Conservation (phyloP, 2,113 vertebrate species). For the Struthidea cinerea region DNA sequence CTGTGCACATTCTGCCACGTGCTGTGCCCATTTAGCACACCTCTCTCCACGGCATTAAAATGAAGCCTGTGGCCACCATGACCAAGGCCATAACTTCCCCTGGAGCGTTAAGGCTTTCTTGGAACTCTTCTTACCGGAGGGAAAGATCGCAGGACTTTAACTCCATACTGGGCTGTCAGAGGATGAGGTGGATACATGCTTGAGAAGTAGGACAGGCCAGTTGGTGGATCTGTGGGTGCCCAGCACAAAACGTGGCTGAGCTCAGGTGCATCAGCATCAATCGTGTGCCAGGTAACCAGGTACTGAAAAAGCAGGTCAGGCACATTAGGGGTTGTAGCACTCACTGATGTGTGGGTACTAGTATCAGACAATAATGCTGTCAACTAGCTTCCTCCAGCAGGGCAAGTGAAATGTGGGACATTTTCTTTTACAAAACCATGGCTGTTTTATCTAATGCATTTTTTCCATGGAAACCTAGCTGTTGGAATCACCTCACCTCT, state of each 20-base stretch:
- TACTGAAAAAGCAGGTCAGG: constrained; percentile 75
- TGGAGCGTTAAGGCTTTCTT: not conserved
- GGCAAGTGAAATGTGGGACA: not conserved
- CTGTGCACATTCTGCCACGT: not conserved
- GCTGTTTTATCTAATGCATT: not conserved
- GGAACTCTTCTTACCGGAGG: constrained; percentile 79
- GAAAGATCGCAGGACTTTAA: constrained; percentile 94
- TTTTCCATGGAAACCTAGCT: not conserved
- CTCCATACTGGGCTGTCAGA: constrained; percentile 93
- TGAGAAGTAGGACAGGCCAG: constrained; percentile 96
- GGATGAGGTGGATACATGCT: constrained; percentile 96
- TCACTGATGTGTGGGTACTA: not conserved
- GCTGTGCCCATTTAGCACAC: not conserved
- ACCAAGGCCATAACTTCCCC: not conserved
- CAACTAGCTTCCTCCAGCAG: not conserved
- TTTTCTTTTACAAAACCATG: not conserved
- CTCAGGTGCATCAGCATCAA: constrained; percentile 94
- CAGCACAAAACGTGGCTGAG: constrained; percentile 93
- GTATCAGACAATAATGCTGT: not conserved
- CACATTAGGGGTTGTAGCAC: not conserved
- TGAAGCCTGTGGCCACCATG: not conserved
- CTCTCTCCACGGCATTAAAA: not conserved
- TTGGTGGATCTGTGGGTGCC: constrained; percentile 93
- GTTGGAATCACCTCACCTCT: not conserved
- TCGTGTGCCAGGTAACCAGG: constrained; percentile 95